Conservation (phyloP, 2,113 vertebrate genomes). For the Axis porcinus region DNA sequence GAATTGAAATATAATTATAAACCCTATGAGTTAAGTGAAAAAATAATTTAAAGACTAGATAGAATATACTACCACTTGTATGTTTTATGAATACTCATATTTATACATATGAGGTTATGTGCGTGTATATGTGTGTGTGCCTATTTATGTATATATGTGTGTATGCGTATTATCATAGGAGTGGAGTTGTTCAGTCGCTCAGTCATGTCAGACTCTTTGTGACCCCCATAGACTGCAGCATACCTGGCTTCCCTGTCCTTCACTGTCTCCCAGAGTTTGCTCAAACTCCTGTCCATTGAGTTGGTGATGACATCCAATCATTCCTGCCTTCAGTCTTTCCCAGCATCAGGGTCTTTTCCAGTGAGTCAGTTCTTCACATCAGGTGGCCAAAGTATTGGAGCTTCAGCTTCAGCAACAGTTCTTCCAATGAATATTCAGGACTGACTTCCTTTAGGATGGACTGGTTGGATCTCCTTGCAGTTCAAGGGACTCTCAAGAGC, state of each 20-base stretch:
- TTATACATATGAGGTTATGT: neutral
- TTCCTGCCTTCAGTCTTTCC: neutral
- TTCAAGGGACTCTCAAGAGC: neutral
- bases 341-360: neutral
- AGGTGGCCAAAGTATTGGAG: neutral
- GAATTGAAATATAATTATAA: neutral
- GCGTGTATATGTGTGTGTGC: neutral
- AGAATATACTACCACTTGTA: neutral
- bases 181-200: neutral
- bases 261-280: neutral
- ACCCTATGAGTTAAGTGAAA: neutral
- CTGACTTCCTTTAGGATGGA: neutral
- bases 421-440: neutral
- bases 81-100: neutral
- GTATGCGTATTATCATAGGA: neutral
- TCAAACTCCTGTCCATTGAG: neutral
- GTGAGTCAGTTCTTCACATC: neutral
- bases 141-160: neutral
- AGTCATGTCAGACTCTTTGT: neutral
- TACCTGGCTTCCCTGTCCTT: neutral
- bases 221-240: neutral
- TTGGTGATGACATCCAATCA: neutral
- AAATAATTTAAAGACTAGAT: neutral
- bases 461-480: neutral
- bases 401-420: neutral